A percentile compares a stretch with the other conserved stretches of the same genome.
Evolutionary conservation across 2,888 invertebrate genomes (phyloP).

Genomic region (Apoda limacodes): DNA sequence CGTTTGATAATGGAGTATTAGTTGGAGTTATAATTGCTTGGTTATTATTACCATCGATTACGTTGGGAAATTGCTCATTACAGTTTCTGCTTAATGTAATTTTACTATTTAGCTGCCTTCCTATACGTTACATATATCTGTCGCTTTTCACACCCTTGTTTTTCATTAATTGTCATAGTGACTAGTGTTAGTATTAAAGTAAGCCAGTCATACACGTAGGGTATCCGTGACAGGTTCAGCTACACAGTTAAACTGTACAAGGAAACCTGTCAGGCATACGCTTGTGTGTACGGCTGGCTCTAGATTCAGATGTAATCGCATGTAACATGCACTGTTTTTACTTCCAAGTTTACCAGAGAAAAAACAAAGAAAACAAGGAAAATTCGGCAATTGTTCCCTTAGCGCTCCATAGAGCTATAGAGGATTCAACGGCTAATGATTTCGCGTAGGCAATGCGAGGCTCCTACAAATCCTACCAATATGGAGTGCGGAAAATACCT

Average conservation of each 20-base stretch:
- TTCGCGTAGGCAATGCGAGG: conserved; percentile 31
- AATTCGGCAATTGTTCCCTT: conserved; percentile 48
- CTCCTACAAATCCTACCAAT: conserved; percentile 60
- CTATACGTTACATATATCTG: no score
- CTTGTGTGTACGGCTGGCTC: neutral
- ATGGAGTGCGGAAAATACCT: conserved; percentile 63
- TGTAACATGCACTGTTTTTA: no score
- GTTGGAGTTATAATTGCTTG: conserved; percentile 54
- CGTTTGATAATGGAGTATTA: conserved; percentile 55
- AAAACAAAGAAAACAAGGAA: conserved; percentile 38
- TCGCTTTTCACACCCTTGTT: no score
- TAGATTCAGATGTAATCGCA: no score
- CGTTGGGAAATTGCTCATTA: conserved; percentile 15
- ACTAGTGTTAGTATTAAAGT: no score
- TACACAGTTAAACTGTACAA: no score
- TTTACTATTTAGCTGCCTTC: no score
- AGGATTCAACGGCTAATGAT: conserved; percentile 59
- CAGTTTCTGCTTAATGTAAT: no score
- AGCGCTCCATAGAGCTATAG: conserved; percentile 39
- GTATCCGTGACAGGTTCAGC: no score
- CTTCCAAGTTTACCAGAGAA: neutral
- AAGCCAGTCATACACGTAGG: no score
- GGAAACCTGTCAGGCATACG: no score
- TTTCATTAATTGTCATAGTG: no score
- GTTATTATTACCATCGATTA: conserved; percentile 32